A percentile compares a stretch with the other conserved stretches of the same genome.
Evolutionary conservation across 2,797 vertebrate species (phyloP).

Genomic region (Coracias cyanogaster): DNA sequence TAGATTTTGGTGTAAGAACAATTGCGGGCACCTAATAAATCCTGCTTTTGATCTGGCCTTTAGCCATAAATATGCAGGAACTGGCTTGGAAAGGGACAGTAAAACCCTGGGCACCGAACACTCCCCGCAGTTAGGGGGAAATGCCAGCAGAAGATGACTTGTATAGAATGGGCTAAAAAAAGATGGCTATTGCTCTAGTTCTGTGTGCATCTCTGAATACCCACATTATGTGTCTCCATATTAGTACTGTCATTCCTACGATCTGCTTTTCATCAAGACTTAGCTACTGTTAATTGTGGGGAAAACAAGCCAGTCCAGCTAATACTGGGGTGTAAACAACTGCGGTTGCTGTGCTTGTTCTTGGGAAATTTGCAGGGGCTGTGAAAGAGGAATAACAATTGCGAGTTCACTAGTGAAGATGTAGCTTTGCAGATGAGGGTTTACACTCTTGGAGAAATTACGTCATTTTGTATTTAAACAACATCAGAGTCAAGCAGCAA

Average conservation of each 20-base stretch:
- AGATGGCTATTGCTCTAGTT: slow-evolving; percentile 14
- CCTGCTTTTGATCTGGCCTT: neutral
- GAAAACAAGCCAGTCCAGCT: neutral
- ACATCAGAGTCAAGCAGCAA: neutral
- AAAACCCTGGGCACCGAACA: neutral
- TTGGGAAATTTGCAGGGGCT: neutral
- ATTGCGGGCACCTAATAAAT: neutral
- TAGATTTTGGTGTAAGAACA: neutral
- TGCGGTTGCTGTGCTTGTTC: neutral
- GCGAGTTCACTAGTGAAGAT: neutral
- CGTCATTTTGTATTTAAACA: neutral
- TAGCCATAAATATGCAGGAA: neutral
- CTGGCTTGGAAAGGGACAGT: slow-evolving; percentile 3
- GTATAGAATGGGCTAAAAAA: neutral
- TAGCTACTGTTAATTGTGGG: slow-evolving; percentile 11
- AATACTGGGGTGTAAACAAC: neutral
- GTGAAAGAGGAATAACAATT: neutral
- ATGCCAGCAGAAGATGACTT: slow-evolving; percentile 18
- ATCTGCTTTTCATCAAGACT: slow-evolving; percentile 56
- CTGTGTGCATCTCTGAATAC: slow-evolving; percentile 34
- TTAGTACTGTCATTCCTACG: neutral
- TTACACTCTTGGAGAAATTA: neutral
- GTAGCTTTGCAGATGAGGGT: neutral
- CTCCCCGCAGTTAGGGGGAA: neutral
- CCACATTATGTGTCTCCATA: slow-evolving; percentile 28